Percentiles rank a stretch among this genome's conserved stretches.
Evolutionary conservation across 2,113 vertebrate genomes (phyloP).

Genomic region (Calyptommatus sinebrachiatus): DNA sequence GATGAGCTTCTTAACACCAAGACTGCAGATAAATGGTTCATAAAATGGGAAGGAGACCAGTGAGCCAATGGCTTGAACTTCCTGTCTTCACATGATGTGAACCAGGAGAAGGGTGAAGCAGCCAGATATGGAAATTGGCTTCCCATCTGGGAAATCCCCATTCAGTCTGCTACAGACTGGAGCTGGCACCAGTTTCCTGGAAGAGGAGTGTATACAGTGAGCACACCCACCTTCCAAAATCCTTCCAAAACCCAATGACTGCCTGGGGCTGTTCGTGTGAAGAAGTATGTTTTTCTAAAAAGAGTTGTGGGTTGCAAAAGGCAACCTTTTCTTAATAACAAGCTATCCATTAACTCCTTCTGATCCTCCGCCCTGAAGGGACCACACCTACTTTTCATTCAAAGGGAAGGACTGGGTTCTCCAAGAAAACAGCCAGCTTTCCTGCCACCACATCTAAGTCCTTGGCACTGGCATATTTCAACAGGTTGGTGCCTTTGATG

Average conservation of each 20-base stretch:
- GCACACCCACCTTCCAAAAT: no score
- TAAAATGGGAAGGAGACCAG: no score
- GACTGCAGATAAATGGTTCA: no score
- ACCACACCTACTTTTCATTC: conserved; percentile 45
- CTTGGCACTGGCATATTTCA: conserved; percentile 71
- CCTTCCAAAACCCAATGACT: background rate
- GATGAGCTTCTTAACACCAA: no score
- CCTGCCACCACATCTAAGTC: conserved; percentile 77
- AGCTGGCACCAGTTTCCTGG: no score
- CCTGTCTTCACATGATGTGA: no score
- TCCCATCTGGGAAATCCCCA: no score
- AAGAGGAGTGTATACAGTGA: no score
- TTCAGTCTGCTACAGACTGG: no score
- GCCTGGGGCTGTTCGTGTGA: background rate
- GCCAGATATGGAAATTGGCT: no score
- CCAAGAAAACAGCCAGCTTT: conserved; percentile 74
- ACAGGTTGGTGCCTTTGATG: conserved; percentile 76
- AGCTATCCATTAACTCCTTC: background rate
- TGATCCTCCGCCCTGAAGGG: background rate
- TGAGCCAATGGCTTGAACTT: no score
- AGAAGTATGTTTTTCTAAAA: background rate
- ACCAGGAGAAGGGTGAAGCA: no score
- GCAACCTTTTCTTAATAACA: background rate
- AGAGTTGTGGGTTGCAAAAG: background rate
- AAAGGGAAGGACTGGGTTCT: conserved; percentile 61